These are phyloP conservation scores for Drosophila tripunctata DNA, from an alignment of 2,888 invertebrate species.

Conservation along the genomic window DNA sequence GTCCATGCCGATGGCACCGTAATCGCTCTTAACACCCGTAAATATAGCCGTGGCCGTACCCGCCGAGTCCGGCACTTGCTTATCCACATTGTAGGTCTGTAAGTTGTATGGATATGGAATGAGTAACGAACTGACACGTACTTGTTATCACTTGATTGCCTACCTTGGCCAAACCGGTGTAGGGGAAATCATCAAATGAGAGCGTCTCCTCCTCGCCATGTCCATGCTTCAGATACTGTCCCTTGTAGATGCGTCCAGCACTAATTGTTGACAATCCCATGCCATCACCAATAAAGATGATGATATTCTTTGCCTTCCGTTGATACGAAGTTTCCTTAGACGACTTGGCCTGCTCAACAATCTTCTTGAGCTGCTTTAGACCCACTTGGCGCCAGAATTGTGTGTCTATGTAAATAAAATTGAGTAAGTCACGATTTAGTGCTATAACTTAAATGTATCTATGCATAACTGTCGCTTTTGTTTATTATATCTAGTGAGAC, in stretches of 20 bases:
- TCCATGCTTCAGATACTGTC: conserved; percentile 83
- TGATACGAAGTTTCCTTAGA: conserved; percentile 74
- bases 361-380: conserved; percentile 78
- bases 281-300: conserved; percentile 88
- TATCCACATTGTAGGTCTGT: conserved; percentile 89
- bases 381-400: conserved; percentile 79
- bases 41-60: conserved; percentile 89
- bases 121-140: background rate
- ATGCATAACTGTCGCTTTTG: conserved; percentile 17
- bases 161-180: conserved; percentile 87
- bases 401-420: conserved; percentile 67
- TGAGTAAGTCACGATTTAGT: conserved; percentile 33
- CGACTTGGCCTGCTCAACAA: conserved; percentile 83
- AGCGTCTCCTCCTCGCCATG: conserved; percentile 87
- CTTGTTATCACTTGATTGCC: conserved; percentile 2
- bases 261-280: conserved; percentile 88
- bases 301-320: conserved; percentile 86
- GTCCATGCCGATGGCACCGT: conserved; percentile 86
- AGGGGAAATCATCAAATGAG: conserved; percentile 87
- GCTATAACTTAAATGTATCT: background rate
- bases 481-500: conserved; percentile 53
- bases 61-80: conserved; percentile 89
- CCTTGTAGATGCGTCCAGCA: conserved; percentile 87
- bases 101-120: background rate
- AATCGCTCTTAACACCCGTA: conserved; percentile 87